These are phyloP conservation scores for Gymnorhina tibicen DNA, from an alignment of 2,113 vertebrate species.

Conservation along the genomic window DNA sequence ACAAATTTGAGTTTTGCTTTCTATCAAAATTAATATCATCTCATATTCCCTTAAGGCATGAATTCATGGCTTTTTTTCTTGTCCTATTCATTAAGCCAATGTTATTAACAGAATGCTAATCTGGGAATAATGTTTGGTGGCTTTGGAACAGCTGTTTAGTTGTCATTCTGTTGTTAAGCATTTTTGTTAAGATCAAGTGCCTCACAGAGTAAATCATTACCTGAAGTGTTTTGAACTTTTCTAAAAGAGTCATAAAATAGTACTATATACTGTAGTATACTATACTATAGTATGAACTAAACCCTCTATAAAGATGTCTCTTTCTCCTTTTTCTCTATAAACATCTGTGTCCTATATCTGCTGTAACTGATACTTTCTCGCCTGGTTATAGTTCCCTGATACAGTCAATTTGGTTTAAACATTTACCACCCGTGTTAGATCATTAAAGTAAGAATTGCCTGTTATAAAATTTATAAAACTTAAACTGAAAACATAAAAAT, in stretches of 20 bases:
- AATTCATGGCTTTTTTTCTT: not conserved
- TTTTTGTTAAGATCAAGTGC: not conserved
- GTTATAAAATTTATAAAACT: slow-evolving; percentile 36
- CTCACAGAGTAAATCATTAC: not conserved
- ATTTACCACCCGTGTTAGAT: slow-evolving; percentile 7
- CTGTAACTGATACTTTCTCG: slow-evolving; percentile 38
- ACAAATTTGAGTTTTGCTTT: not conserved
- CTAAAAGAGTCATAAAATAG: not conserved
- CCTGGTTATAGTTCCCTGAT: not conserved
- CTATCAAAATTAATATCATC: not conserved
- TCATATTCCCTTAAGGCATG: not conserved
- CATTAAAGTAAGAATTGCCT: not conserved
- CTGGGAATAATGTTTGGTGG: not conserved
- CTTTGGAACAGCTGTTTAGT: not conserved
- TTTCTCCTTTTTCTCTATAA: not conserved
- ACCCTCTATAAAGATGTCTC: not conserved
- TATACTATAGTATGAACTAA: not conserved
- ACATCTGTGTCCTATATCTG: slow-evolving; percentile 24
- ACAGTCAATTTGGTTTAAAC: slow-evolving; percentile 35
- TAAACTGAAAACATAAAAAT: slow-evolving; percentile 30
- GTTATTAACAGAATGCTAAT: not conserved
- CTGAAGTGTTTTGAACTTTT: not conserved
- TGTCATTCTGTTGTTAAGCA: not conserved
- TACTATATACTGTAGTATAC: not conserved
- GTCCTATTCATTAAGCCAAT: not conserved